Percentiles rank a stretch among this genome's conserved stretches.
Conservation (phyloP, 1,140 invertebrate species). For the Mycetomoellerius zeteki region DNA sequence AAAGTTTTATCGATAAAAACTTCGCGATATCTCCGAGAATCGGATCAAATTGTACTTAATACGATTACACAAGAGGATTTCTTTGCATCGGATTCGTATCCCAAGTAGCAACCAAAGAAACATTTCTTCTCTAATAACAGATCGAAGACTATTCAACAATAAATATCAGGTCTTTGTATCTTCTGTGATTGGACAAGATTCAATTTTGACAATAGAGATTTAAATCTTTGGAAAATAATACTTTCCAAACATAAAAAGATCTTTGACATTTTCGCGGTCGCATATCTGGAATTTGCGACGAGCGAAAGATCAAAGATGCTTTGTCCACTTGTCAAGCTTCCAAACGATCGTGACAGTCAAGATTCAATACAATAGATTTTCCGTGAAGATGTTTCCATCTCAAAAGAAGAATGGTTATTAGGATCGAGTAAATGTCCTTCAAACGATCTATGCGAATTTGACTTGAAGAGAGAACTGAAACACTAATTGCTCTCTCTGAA, state of each 20-base stretch:
- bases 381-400: neutral
- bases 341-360: neutral
- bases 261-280: constrained; percentile 33
- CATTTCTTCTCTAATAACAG: too few species aligned
- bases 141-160: too few species aligned
- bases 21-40: too few species aligned
- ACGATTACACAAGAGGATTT: too few species aligned
- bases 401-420: constrained; percentile 32
- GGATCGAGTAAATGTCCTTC: neutral
- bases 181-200: neutral
- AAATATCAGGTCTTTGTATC: too few species aligned
- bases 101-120: too few species aligned
- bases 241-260: neutral
- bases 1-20: too few species aligned
- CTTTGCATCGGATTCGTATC: too few species aligned
- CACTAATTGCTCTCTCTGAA: neutral
- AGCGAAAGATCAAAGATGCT: constrained; percentile 31
- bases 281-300: constrained; percentile 21
- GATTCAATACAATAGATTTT: constrained; percentile 4
- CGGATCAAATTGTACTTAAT: too few species aligned
- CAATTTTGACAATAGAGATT: constrained; percentile 17
- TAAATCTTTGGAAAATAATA: constrained; percentile 44
- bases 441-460: neutral
- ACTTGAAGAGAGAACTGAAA: neutral
- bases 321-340: constrained; percentile 2